phyloP scores from a whole-genome alignment of 2,113 vertebrate species.

The Dicaeum eximium region DNA sequence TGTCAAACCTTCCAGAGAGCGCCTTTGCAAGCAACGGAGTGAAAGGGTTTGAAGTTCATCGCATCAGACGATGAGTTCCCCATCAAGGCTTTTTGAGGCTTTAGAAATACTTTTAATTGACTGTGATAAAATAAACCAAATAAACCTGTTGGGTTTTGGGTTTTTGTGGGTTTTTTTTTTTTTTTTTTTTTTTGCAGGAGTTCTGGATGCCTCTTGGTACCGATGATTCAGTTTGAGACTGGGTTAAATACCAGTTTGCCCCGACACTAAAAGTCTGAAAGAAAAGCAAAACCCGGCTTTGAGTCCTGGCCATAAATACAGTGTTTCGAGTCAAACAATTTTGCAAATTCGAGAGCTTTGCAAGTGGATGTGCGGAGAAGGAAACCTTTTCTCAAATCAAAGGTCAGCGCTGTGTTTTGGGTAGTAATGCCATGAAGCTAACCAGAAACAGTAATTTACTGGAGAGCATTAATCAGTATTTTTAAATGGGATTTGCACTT shows the following conservation, averaged over 20 bases:
- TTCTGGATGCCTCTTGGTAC: neutral
- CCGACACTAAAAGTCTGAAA: neutral
- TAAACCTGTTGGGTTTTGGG: neutral
- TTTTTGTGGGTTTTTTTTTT: too few species aligned
- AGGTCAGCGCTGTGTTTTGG: neutral
- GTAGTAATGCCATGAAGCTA: neutral
- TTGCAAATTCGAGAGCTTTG: neutral
- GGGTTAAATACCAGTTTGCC: neutral
- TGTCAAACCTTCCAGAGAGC: too few species aligned
- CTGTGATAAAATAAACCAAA: neutral
- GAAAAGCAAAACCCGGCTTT: accelerated
- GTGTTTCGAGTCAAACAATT: neutral
- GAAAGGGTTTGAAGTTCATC: accelerated
- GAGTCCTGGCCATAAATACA: neutral
- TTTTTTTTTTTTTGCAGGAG: neutral
- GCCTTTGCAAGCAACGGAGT: accelerated
- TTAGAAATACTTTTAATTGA: neutral
- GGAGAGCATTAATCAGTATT: neutral
- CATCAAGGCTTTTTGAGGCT: neutral
- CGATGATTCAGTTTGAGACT: accelerated
- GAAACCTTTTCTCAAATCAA: neutral
- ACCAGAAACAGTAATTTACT: neutral
- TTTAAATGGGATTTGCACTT: neutral
- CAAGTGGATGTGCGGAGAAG: neutral
- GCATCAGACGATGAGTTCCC: accelerated